Evolutionary conservation across 2,113 vertebrate genomes (phyloP), one percentile per base, ranked within the genome.

Genomic region (Rhea americana): DNA sequence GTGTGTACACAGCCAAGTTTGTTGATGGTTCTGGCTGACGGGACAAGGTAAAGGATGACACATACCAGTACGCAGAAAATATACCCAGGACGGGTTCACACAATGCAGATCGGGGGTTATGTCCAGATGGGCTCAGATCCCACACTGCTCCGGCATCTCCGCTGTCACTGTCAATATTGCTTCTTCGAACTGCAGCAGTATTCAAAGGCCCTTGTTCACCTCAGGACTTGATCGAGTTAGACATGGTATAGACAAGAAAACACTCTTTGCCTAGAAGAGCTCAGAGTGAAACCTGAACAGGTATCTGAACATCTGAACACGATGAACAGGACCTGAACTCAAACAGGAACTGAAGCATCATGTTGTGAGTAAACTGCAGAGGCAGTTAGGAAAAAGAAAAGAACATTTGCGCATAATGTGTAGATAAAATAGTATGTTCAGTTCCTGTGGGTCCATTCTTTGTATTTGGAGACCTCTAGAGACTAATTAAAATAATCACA

Each of bases 381-480:
- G 43, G 16, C 82, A 25, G 50, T n/a, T 37, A 25, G n/a, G 0
- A 5, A 62, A 25, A 17, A 24, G 9, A 50, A 39, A 28, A 43
- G 45, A 45, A 55, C 55, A 48, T 4, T 11, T 0, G 6, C 5
- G 19, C 5, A 7, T 0, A 7, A 4, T 1, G 13, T 13, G 19
- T 5, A 16, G 28, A 47, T 47, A 5, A 0, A 2, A 66, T 51
- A 4, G 51, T 2, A n/a, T 2, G 9, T 25, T 35, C 56, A 37
- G 68, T 32, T 67, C 63, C 74, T 47, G 30, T 24, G 26, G 62
- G 28, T 5, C 47, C 74, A 90, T 61, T 37, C 74, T 72, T 53
- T 61, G 86, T 12, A 39, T 87, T 20, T 92, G 93, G 93, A 72
- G 90, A 92, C 90, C 63, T 87, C 90, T 94, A 87, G 78, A 94